These are phyloP conservation scores for Oxyruncus cristatus DNA, from an alignment of 2,113 vertebrate species.

Conservation along the genomic window DNA sequence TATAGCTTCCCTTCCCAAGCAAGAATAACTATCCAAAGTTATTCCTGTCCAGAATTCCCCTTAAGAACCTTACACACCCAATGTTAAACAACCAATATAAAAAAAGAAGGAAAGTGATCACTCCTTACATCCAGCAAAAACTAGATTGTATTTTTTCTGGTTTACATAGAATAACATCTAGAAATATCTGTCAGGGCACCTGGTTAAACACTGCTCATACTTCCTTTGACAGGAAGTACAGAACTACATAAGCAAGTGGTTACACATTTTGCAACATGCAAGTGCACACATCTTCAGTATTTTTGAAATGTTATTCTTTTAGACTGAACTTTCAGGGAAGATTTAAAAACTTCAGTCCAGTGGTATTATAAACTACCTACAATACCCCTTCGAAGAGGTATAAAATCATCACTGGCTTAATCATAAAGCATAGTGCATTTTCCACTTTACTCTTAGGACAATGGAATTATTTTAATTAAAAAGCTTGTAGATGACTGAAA, in stretches of 20 bases:
- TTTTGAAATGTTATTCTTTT: not conserved
- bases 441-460: not conserved
- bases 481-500: not conserved
- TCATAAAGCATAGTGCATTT: not conserved
- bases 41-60: not conserved
- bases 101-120: not conserved
- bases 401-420: not conserved
- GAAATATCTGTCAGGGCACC: not conserved
- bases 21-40: not conserved
- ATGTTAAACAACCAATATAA: not conserved
- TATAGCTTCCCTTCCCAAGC: not conserved
- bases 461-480: not conserved
- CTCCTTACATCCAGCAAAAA: not conserved
- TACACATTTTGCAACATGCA: not conserved
- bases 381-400: not conserved
- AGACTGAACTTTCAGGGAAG: not conserved
- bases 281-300: not conserved
- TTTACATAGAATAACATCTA: not conserved
- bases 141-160: not conserved
- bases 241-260: not conserved
- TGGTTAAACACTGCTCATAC: not conserved
- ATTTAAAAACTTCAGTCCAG: not conserved
- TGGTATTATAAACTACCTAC: not conserved
- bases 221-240: not conserved
- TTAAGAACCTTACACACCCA: fast-evolving